Conservation (phyloP, 2,888 invertebrate species). For the Scaptomyza tumidula region DNA sequence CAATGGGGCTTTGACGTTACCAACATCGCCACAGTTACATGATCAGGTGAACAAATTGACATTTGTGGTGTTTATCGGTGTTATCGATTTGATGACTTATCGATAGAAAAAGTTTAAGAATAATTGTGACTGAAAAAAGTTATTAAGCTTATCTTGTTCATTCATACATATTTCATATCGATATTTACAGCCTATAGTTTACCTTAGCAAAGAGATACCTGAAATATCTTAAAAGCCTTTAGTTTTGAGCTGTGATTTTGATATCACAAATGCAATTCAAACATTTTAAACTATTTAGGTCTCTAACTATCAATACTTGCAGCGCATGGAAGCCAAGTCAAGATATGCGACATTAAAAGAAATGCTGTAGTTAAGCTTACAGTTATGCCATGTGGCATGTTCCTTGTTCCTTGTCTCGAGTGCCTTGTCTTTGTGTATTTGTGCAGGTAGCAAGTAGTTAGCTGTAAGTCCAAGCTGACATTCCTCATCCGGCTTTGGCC, state of each 20-base stretch:
- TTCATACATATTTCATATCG: background rate
- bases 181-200: too few relatives aligned
- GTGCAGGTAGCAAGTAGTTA: slow-evolving; percentile 3
- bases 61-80: background rate
- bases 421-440: background rate
- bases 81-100: background rate
- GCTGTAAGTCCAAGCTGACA: slow-evolving; percentile 30
- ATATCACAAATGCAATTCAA: slow-evolving; percentile 1
- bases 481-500: slow-evolving; percentile 70
- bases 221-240: background rate
- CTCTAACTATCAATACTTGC: slow-evolving; percentile 2
- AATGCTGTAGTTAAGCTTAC: slow-evolving; percentile 27
- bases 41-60: slow-evolving; percentile 77
- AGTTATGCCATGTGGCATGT: slow-evolving; percentile 47
- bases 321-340: background rate
- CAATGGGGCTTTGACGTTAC: slow-evolving; percentile 55
- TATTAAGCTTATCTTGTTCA: too few relatives aligned
- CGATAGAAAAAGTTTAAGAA: too few relatives aligned
- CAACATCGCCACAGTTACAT: slow-evolving; percentile 51
- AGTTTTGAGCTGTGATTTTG: background rate
- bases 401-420: slow-evolving; percentile 38
- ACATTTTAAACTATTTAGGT: slow-evolving; percentile 6
- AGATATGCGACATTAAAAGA: slow-evolving; percentile 18
- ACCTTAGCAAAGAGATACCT: too few relatives aligned
- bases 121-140: too few relatives aligned